A percentile compares a stretch with the other conserved stretches of the same genome.
phyloP scores from a whole-genome alignment of 1,140 invertebrate species.

The Bombus picipes region DNA sequence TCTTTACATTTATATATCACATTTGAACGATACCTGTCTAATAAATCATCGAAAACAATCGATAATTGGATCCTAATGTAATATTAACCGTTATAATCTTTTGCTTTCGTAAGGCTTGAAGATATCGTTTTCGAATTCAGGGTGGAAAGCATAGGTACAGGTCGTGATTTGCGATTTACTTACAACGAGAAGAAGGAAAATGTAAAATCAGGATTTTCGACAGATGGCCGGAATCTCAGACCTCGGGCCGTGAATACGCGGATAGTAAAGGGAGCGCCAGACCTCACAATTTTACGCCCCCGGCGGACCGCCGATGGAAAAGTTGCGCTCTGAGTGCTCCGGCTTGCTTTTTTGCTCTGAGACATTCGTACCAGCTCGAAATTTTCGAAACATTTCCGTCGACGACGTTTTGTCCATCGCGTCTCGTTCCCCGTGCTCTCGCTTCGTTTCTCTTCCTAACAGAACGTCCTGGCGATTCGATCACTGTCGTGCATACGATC shows the following conservation, averaged over 20 bases:
- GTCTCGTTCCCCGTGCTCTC: slow-evolving; percentile 19
- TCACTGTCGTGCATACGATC: neutral
- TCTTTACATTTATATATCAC: neutral
- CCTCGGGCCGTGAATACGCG: slow-evolving; percentile 74
- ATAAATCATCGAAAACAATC: neutral
- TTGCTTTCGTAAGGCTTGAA: no score
- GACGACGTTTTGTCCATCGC: slow-evolving; percentile 41
- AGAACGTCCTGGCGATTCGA: neutral
- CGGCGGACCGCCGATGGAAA: slow-evolving; percentile 78
- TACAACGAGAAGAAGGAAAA: slow-evolving; percentile 70
- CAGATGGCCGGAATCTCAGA: slow-evolving; percentile 81
- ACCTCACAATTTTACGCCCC: slow-evolving; percentile 80
- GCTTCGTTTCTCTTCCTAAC: neutral
- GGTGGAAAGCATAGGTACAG: neutral
- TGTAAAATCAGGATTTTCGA: slow-evolving; percentile 80
- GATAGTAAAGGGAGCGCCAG: slow-evolving; percentile 60
- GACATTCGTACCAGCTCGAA: slow-evolving; percentile 58
- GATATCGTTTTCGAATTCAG: neutral
- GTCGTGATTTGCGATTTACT: slow-evolving; percentile 65
- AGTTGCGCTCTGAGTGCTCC: slow-evolving; percentile 80
- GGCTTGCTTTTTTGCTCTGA: slow-evolving; percentile 77
- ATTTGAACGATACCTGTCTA: neutral
- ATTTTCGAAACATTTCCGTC: slow-evolving; percentile 66
- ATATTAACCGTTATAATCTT: neutral
- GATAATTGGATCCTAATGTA: neutral